Evolutionary conservation across 1,140 invertebrate species (phyloP).

Genomic region (Eumaeus atala): DNA sequence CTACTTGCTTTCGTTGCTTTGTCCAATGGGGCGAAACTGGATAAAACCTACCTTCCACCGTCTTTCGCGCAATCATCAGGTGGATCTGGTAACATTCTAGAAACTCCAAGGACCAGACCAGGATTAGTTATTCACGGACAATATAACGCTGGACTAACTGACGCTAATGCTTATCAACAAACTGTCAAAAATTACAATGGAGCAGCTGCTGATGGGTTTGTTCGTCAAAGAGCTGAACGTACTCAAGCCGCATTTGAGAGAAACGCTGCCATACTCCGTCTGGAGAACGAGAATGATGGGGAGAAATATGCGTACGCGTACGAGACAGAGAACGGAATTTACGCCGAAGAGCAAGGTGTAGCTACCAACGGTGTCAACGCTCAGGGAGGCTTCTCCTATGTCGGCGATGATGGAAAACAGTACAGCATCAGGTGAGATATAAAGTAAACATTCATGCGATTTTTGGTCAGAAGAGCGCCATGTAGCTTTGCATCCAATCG

Average conservation of each 20-base stretch:
- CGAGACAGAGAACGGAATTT: constrained; percentile 61
- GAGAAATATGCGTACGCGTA: constrained; percentile 53
- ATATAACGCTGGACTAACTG: neutral
- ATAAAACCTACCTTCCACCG: constrained; percentile 78
- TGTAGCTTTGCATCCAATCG: no score
- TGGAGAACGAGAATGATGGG: constrained; percentile 46
- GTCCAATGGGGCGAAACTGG: constrained; percentile 60
- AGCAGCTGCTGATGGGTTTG: neutral
- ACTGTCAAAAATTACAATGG: neutral
- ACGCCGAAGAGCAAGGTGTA: constrained; percentile 53
- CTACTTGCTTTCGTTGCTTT: constrained; percentile 37
- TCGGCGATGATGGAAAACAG: constrained; percentile 78
- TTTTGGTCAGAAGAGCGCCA: no score
- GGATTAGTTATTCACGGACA: neutral
- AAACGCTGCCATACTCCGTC: constrained; percentile 52
- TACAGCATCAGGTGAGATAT: constrained; percentile 47
- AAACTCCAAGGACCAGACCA: constrained; percentile 36
- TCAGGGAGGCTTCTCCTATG: constrained; percentile 52
- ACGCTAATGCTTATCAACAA: neutral
- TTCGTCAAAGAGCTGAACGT: constrained; percentile 33
- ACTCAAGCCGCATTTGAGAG: constrained; percentile 51
- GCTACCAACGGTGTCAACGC: constrained; percentile 54
- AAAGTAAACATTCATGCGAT: neutral
- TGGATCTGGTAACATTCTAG: constrained; percentile 56
- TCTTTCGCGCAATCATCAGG: constrained; percentile 70